These are phyloP conservation scores for Elephantulus edwardii DNA, from an alignment of 2,113 vertebrate species.

Conservation along the genomic window DNA sequence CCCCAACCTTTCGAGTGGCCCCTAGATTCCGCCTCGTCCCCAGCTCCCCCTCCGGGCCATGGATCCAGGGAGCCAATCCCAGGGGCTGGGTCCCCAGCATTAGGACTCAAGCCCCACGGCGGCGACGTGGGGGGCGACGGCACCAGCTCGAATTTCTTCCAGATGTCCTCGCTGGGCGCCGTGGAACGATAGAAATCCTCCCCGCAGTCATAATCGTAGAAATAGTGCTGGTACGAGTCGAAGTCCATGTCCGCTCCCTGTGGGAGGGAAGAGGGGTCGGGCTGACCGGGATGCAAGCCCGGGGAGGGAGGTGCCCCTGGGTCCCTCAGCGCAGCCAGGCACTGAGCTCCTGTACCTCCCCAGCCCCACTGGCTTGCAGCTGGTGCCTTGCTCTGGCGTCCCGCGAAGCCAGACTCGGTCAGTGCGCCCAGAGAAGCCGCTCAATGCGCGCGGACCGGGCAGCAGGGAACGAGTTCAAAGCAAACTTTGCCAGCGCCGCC, in stretches of 20 bases:
- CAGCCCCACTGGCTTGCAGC: neutral
- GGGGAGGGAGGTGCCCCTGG: slow-evolving; percentile 13
- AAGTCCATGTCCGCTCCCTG: slow-evolving; percentile 90
- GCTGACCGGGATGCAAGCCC: slow-evolving; percentile 37
- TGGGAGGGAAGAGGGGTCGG: slow-evolving; percentile 75
- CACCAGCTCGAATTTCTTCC: slow-evolving; percentile 98
- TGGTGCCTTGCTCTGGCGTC: slow-evolving; percentile 22
- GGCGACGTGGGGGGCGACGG: slow-evolving; percentile 92
- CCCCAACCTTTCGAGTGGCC: slow-evolving; percentile 85
- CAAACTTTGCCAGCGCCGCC: slow-evolving; percentile 79
- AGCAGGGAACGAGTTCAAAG: slow-evolving; percentile 77
- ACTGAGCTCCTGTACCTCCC: slow-evolving; percentile 22
- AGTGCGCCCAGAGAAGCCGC: slow-evolving; percentile 18
- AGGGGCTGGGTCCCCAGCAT: slow-evolving; percentile 68
- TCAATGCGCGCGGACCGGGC: slow-evolving; percentile 32
- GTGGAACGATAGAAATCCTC: slow-evolving; percentile 96
- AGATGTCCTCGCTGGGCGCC: slow-evolving; percentile 96
- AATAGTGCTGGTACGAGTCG: slow-evolving; percentile 92
- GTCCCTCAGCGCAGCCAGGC: neutral
- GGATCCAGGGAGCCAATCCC: slow-evolving; percentile 83
- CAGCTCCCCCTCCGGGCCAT: slow-evolving; percentile 83
- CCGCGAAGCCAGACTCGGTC: slow-evolving; percentile 48
- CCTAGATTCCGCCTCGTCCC: slow-evolving; percentile 89
- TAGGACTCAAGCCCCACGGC: slow-evolving; percentile 81
- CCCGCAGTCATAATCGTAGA: slow-evolving; percentile 89